Conservation (phyloP, 2,113 vertebrate genomes). For the Egretta garzetta region DNA sequence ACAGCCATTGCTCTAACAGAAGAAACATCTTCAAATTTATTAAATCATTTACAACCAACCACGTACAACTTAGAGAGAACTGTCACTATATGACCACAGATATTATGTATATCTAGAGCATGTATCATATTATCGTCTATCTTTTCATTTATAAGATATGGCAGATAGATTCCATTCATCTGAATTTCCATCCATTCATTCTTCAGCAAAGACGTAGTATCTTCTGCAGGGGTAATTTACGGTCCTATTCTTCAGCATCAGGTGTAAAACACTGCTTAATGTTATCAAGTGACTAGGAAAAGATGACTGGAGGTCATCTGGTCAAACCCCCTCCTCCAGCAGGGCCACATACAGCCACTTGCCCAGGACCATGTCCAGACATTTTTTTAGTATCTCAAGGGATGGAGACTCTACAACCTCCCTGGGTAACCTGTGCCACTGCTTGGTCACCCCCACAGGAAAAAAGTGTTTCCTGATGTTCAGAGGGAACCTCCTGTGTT, state of each 20-base stretch:
- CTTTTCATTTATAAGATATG: background rate
- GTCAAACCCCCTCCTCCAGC: too few species aligned
- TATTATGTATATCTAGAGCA: background rate
- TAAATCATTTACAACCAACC: background rate
- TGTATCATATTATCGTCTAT: background rate
- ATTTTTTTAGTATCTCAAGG: background rate
- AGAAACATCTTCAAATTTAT: background rate
- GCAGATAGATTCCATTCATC: background rate
- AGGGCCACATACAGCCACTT: background rate
- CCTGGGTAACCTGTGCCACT: background rate
- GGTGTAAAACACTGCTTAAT: background rate
- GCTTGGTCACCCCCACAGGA: background rate
- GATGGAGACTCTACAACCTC: background rate
- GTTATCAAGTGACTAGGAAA: too few species aligned
- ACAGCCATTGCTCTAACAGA: background rate
- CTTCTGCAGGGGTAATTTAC: background rate
- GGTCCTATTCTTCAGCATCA: background rate
- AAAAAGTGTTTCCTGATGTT: background rate
- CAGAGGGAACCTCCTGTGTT: background rate
- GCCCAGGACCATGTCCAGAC: background rate
- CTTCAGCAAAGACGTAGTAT: background rate
- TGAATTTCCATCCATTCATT: too few species aligned
- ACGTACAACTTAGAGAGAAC: background rate
- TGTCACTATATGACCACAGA: background rate
- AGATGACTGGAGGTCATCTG: background rate